A percentile compares a stretch with the other conserved stretches of the same genome.
phyloP scores from a whole-genome alignment of 2,113 vertebrate species.

The Paramormyrops kingsleyae region DNA sequence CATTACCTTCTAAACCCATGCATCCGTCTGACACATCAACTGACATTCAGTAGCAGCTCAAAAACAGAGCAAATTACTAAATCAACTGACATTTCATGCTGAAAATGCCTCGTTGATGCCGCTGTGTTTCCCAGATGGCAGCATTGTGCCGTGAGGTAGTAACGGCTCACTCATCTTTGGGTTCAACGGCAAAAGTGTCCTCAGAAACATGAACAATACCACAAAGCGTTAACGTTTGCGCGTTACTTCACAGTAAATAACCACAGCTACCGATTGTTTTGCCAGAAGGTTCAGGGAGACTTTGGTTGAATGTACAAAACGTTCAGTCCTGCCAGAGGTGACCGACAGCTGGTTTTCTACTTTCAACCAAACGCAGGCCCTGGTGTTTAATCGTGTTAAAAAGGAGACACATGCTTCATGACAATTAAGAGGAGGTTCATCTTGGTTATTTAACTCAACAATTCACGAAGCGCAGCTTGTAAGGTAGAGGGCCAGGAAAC shows the following conservation, averaged over 20 bases:
- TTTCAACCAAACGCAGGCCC: background rate
- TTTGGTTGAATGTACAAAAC: background rate
- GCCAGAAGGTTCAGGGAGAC: background rate
- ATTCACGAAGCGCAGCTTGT: background rate
- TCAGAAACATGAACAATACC: background rate
- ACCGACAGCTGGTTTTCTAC: background rate
- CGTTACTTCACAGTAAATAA: background rate
- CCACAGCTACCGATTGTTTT: background rate
- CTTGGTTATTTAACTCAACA: background rate
- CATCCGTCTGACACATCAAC: slow-evolving; percentile 23
- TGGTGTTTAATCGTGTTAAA: background rate
- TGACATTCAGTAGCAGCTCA: slow-evolving; percentile 41
- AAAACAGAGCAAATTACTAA: slow-evolving; percentile 27
- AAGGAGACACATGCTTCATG: background rate
- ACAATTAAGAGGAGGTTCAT: background rate
- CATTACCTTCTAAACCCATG: slow-evolving; percentile 36
- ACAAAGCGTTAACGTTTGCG: background rate
- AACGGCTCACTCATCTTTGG: background rate
- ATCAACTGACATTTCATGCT: slow-evolving; percentile 51
- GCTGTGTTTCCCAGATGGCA: slow-evolving; percentile 45
- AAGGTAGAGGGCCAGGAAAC: background rate
- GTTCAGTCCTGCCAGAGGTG: background rate
- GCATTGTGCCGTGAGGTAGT: background rate
- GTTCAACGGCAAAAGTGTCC: background rate
- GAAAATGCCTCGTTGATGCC: slow-evolving; percentile 35